Base-by-base conservation (phyloP, 2,113 vertebrate genomes). In the Mesoclemmys tuberculata region DNA sequence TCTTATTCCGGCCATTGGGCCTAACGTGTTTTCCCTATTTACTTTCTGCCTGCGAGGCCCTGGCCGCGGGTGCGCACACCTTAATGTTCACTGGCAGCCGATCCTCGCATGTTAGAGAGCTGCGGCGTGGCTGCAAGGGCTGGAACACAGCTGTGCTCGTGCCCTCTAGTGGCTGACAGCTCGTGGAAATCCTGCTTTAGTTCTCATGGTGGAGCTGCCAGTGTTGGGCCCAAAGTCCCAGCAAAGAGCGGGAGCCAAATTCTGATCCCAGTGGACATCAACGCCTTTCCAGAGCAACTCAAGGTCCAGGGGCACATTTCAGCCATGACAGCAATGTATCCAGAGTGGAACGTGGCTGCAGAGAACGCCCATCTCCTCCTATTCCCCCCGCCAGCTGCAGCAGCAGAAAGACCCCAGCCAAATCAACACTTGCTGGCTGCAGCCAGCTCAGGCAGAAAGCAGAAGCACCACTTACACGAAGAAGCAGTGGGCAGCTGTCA, bases 401-500 rank as follows among this genome's bases (percentile, higher is more conserved):
- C 14, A 5, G 14, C 51, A 18, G 51, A 52, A 14, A 52, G 51
- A 52, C 13, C 51, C 51, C 10, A 18, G 52, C 14, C 3, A 3
- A 4, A 29, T 29, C 16, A 5, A 9, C 8, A 58, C 61, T 24
- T 10, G 29, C 16, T 1, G 3, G 6, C 21, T 0, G 14, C 10
- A 1, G 52, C 46, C 51, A 6, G 13, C 1, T 19, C 38, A 5
- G 27, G 2, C 14, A 11, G 14, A 44, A 1, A 3, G 12, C 74
- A 48, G 83, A 27, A 9, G 29, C 1, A 21, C 18, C 87, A 98
- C 98, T 99, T 94, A 99, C 99, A 98, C 96, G 82, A 98, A 98
- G 97, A 99, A 99, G 97, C 99, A 99, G 97, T 99, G 99, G 35
- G 99, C 99, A 0, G 99, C 99, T 0, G 99, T 99, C 94, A 99